These are phyloP conservation scores for Rhynchonema sp. DNA, from an alignment of 2,888 invertebrate genomes.

Conservation along the genomic window DNA sequence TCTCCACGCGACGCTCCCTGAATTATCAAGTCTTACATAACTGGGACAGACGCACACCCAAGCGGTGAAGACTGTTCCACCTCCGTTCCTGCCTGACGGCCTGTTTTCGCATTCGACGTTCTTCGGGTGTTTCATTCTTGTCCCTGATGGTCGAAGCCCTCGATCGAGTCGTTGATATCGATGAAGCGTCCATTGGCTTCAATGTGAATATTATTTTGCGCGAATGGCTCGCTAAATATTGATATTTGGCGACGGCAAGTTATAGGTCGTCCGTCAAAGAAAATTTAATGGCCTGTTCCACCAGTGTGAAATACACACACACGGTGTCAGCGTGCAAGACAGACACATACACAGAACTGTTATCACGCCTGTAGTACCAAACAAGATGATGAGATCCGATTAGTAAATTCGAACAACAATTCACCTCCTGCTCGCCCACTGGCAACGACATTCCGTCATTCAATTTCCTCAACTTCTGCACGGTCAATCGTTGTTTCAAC, in stretches of 20 bases:
- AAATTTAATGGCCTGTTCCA: too few species aligned
- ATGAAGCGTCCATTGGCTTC: neutral
- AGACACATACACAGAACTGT: neutral
- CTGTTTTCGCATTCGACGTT: constrained; percentile 57
- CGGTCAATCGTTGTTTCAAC: neutral
- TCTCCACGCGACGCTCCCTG: constrained; percentile 53
- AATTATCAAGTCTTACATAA: too few species aligned
- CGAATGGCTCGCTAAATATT: neutral
- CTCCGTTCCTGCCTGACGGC: constrained; percentile 55
- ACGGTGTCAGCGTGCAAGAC: neutral
- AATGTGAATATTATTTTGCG: neutral
- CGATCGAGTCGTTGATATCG: constrained; percentile 2
- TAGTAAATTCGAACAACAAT: neutral
- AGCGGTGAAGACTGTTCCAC: constrained; percentile 15
- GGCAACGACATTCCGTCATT: neutral
- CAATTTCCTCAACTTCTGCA: neutral
- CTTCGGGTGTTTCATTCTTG: constrained; percentile 57
- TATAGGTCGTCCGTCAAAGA: too few species aligned
- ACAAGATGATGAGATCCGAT: neutral
- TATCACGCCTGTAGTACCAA: neutral
- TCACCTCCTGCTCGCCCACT: neutral
- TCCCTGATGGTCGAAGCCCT: constrained; percentile 31
- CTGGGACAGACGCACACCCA: neutral
- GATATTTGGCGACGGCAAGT: too few species aligned
- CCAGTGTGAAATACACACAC: too few species aligned